Percentiles rank a stretch among this genome's conserved stretches.
Conservation (phyloP, 2,888 invertebrate species). For the Acleris laterana region DNA sequence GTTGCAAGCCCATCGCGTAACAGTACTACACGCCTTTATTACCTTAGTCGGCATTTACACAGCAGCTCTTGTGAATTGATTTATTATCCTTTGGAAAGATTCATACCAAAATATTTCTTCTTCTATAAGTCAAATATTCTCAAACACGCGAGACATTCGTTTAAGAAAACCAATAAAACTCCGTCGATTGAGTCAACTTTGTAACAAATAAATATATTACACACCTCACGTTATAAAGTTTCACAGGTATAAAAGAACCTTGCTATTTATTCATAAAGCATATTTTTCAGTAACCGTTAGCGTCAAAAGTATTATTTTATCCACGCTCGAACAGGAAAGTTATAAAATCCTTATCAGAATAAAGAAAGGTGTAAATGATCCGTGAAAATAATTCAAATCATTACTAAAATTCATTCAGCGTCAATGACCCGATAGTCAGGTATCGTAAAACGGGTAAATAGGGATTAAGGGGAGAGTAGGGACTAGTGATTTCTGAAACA, state of each 20-base stretch:
- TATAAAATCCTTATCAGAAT: slow-evolving; percentile 23
- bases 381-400: slow-evolving; percentile 5
- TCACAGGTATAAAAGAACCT: neutral
- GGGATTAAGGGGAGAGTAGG: too few species aligned
- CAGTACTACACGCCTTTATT: too few species aligned
- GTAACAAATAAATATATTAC: too few species aligned
- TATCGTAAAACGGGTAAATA: too few species aligned
- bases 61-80: too few species aligned
- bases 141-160: slow-evolving; percentile 27
- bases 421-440: too few species aligned
- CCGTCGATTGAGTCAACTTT: slow-evolving; percentile 6
- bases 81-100: neutral
- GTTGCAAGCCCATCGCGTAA: too few species aligned
- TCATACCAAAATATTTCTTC: neutral
- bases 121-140: slow-evolving; percentile 26
- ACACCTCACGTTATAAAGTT: too few species aligned
- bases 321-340: neutral
- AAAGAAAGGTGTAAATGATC: neutral
- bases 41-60: too few species aligned
- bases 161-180: slow-evolving; percentile 32
- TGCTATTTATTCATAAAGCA: neutral
- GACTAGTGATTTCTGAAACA: too few species aligned
- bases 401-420: too few species aligned
- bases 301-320: slow-evolving; percentile 7
- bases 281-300: too few species aligned